Conservation (phyloP, 2,113 vertebrate species). For the Apaloderma vittatum region DNA sequence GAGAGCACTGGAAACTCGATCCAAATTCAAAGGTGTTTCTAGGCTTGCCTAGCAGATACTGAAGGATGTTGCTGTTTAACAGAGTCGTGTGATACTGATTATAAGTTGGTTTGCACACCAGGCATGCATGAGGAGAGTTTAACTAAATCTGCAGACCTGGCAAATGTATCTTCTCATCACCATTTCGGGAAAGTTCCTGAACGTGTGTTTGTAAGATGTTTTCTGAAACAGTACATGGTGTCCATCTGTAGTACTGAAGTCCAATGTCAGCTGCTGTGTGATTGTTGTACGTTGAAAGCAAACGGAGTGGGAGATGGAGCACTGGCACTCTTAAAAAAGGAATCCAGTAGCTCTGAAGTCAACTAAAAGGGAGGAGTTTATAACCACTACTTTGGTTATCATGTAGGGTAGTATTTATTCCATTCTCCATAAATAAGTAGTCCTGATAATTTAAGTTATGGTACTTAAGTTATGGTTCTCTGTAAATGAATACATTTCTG, state of each 20-base stretch:
- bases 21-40: neutral
- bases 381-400: neutral
- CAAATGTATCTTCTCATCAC: neutral
- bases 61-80: neutral
- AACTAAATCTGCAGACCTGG: neutral
- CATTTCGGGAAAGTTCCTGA: neutral
- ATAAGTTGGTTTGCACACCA: neutral
- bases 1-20: neutral
- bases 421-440: neutral
- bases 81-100: neutral
- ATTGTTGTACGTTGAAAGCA: neutral
- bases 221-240: neutral
- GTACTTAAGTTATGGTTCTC: too few species aligned
- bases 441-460: fast-evolving
- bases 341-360: neutral
- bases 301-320: neutral
- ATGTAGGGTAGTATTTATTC: neutral
- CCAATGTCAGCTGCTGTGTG: neutral
- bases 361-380: neutral
- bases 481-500: neutral
- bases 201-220: neutral
- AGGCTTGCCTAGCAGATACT: neutral
- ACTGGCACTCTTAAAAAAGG: neutral
- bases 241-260: neutral
- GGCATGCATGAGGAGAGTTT: neutral